A percentile compares a stretch with the other conserved stretches of the same genome.
phyloP scores from a whole-genome alignment of 2,113 vertebrate genomes.

The Eublepharis macularius region DNA sequence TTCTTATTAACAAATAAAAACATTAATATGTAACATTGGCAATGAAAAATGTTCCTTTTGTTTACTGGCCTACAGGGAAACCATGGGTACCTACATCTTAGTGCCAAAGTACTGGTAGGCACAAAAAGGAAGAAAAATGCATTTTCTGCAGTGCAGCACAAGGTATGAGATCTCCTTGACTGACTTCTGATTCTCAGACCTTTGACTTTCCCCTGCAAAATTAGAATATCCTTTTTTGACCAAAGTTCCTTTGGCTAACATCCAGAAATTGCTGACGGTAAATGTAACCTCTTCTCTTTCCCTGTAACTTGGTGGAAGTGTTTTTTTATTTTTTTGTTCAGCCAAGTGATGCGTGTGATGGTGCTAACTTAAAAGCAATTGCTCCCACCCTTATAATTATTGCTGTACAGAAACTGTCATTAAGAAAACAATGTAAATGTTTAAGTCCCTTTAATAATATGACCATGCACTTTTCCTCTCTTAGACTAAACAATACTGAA shows the following conservation, averaged over 20 bases:
- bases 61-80: neutral
- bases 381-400: neutral
- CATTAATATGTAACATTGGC: neutral
- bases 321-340: slow-evolving; percentile 31
- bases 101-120: too few species aligned
- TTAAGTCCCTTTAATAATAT: slow-evolving; percentile 36
- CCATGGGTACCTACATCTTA: neutral
- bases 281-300: slow-evolving; percentile 9
- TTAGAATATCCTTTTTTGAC: slow-evolving; percentile 15
- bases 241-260: slow-evolving; percentile 31
- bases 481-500: slow-evolving; percentile 61
- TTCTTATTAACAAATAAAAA: neutral
- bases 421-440: neutral
- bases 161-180: neutral
- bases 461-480: slow-evolving; percentile 66
- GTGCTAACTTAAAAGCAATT: neutral
- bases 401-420: slow-evolving; percentile 34
- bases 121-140: neutral
- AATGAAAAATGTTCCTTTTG: neutral
- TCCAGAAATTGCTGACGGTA: neutral
- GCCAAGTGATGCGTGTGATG: neutral
- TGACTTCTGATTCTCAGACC: slow-evolving; percentile 20
- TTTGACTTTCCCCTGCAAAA: neutral
- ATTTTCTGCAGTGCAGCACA: slow-evolving; percentile 68
- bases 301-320: slow-evolving; percentile 7